These are phyloP conservation scores for Zosterops hypoxanthus DNA, from an alignment of 2,113 vertebrate species.

Conservation along the genomic window DNA sequence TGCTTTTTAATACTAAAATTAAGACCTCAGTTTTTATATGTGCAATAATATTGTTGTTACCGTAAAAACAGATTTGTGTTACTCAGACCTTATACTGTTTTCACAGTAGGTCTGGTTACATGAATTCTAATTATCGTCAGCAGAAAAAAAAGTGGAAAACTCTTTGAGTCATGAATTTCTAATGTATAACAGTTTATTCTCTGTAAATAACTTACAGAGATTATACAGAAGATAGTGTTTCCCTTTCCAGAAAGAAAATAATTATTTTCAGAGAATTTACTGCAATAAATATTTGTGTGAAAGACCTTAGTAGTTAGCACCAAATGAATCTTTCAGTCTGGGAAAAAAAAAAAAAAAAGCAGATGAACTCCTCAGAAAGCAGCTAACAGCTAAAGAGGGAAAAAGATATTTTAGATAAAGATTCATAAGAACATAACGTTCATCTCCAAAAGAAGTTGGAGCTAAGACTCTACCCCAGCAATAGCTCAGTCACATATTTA, in stretches of 20 bases:
- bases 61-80: background rate
- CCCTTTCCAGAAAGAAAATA: background rate
- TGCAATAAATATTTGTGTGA: background rate
- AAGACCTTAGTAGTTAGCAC: background rate
- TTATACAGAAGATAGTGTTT: background rate
- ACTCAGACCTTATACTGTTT: background rate
- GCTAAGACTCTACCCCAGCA: background rate
- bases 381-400: background rate
- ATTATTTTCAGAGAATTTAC: background rate
- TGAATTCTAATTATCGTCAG: conserved; percentile 1
- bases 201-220: background rate
- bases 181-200: background rate
- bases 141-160: background rate
- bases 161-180: conserved; percentile 6
- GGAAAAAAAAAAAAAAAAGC: background rate
- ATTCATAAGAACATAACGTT: background rate
- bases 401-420: background rate
- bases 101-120: conserved; percentile 4
- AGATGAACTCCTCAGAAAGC: background rate
- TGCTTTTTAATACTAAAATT: background rate
- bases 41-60: background rate
- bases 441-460: background rate
- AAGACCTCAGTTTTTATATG: background rate
- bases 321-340: background rate
- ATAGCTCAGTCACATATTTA: background rate